Percentiles rank a stretch among this genome's conserved stretches.
Conservation (phyloP, 2,797 vertebrate species). For the Glossophaga mutica region DNA sequence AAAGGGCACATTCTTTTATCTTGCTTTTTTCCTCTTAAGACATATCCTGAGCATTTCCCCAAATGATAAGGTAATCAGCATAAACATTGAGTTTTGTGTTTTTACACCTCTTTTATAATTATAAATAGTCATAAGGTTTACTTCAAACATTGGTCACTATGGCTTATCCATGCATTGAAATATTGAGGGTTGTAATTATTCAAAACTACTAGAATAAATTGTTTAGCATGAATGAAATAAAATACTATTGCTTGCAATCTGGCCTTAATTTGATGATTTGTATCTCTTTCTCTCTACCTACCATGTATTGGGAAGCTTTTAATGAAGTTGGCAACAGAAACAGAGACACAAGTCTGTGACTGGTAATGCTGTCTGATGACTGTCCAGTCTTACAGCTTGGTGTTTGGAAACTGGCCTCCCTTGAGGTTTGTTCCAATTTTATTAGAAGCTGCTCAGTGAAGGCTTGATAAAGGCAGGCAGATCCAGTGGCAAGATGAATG, state of each 20-base stretch:
- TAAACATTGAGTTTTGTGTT: background rate
- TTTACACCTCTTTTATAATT: background rate
- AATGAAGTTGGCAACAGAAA: background rate
- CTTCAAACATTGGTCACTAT: background rate
- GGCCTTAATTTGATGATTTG: background rate
- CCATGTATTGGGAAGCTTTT: conserved; percentile 46
- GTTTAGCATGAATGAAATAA: background rate
- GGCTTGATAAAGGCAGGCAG: conserved; percentile 59
- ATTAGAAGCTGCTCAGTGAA: conserved; percentile 61
- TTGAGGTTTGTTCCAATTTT: conserved; percentile 71
- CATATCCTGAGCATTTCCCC: background rate
- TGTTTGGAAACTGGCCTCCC: conserved; percentile 57
- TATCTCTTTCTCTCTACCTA: background rate
- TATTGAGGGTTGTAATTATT: background rate
- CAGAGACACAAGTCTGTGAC: conserved; percentile 13
- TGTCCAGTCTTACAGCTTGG: conserved; percentile 48
- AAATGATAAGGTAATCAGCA: background rate
- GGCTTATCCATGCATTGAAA: background rate
- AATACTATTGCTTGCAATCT: background rate
- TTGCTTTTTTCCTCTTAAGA: background rate
- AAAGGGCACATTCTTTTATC: background rate
- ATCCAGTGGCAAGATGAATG: conserved; percentile 66
- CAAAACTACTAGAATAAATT: background rate
- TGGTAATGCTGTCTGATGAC: conserved; percentile 35
- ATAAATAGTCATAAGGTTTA: background rate